These are phyloP conservation scores for Metallyticus violacea DNA, from an alignment of 2,888 invertebrate species.

Conservation along the genomic window DNA sequence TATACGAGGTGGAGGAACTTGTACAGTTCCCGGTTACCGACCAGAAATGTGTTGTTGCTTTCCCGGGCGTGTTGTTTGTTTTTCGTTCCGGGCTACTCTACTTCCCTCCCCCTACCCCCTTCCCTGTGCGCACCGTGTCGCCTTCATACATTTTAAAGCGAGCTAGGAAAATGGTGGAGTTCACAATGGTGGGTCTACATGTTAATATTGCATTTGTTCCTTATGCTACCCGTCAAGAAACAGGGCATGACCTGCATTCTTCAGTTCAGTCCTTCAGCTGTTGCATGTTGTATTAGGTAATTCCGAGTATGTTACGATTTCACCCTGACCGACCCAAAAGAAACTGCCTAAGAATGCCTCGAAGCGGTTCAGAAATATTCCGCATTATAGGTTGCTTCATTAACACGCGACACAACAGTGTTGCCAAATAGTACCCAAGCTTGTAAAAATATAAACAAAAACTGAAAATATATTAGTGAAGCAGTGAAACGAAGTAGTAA, in stretches of 20 bases:
- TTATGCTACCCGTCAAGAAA: not conserved
- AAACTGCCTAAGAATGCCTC: not conserved
- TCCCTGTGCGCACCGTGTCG: not conserved
- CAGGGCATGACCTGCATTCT: not conserved
- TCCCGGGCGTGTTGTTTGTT: not conserved
- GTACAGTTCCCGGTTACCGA: not conserved
- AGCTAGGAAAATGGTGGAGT: not conserved
- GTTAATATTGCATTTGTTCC: not conserved
- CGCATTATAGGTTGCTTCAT: too few species aligned
- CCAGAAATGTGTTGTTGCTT: not conserved
- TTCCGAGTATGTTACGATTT: not conserved
- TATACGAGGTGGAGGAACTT: too few species aligned
- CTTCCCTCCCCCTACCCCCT: too few species aligned
- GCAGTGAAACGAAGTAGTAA: too few species aligned
- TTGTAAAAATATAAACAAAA: too few species aligned
- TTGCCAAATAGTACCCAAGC: too few species aligned
- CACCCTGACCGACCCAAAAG: not conserved
- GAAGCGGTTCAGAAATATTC: too few species aligned
- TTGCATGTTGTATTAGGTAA: not conserved
- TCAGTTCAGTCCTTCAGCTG: not conserved
- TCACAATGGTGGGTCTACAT: not conserved
- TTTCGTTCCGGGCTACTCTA: not conserved
- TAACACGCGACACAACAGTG: too few species aligned
- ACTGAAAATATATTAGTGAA: too few species aligned
- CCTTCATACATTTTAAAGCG: not conserved